Evolutionary conservation across 2,113 vertebrate species (phyloP), one percentile per base, ranked within the genome.

Genomic region (Hypanus sabinus): DNA sequence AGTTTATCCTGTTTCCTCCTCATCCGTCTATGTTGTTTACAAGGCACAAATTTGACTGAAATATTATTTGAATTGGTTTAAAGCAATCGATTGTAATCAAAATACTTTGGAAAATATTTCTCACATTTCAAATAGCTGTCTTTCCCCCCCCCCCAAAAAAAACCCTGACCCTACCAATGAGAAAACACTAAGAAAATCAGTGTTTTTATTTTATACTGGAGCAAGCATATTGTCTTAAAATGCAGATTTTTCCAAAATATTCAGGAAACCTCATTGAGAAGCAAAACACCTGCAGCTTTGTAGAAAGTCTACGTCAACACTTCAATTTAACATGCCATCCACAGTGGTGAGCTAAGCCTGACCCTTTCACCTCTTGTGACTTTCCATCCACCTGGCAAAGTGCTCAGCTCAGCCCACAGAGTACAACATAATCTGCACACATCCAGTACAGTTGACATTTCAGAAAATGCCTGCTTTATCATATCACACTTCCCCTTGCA

Each of bases 401-500:
- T 55, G 71, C 94, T 94, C 94, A 95, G 70, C 16, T n/a, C 94
- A 96, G 96, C 96, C 95, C 94, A 95, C 46, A 96, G 94, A 94
- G 87, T 94, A 94, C 94, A 94, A 11, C 20, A 57, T 10, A 95
- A 95, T 22, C 95, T 95, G 94, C 65, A 94, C 95, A 94, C 79
- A 76, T 94, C 85, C 94, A 94, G 94, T 94, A 60, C 94, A 94
- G 94, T 95, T 95, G 94, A 95, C 70, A 94, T 95, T 94, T 95
- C 77, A 95, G 95, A 94, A 95, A 94, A 94, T 94, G 95, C 95
- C 95, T 95, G 95, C 95, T 95, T 57, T 96, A 97, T 98, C 97
- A 96, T 97, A 98, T 97, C 97, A 98, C 97, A 96, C 96, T 96
- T 96, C 96, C 97, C 96, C 96, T 96, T 97, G 96, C 97, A 95